Base-by-base conservation (phyloP, 2,888 invertebrate species). In the Hirtodrosophila confusa region DNA sequence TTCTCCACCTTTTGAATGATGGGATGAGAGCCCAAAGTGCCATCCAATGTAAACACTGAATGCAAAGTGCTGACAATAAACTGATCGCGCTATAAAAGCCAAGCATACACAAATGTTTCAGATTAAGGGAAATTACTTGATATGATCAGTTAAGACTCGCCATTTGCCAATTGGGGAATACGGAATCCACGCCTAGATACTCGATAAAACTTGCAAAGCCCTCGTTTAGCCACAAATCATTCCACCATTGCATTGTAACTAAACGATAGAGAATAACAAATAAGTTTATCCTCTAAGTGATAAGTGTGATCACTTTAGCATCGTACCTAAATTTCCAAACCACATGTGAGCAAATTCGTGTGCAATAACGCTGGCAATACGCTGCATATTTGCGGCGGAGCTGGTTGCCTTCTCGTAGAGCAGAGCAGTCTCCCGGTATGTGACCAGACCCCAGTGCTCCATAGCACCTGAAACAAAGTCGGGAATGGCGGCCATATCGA, bases 331-430 rank as follows among this genome's bases (percentile, higher is more conserved):
- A 92, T 97, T 97, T 54, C 97, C 97, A 89, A 97, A 97, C 97
- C 97, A 97, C 96, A 97, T 97, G 89, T 99, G 98, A 0, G 98
- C 97, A 58, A 98, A 93, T 91, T 99, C 99, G 90, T 99, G 99
- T 0, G 97, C 95, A 23, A 99, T 94, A 0, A 97, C 96, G 51
- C 94, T 93, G 8, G 96, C 96, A 1, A 97, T 95, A 71, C 93
- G 92, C 83, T 97, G 95, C 89, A 95, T 95, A 88, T 97, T 96
- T 7, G 91, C 90, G 0, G 95, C 93, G 0, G 97, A 96, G 44
- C 96, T 96, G 3, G 94, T 94, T 0, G 91, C 91, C 6, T 93
- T 91, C 76, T 97, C 95, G 78, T 95, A 97, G 0, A 99, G 93
- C 55, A 99, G 93, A 49, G 95, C 93, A 0, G 95, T 95, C 92